Percentiles rank a stretch among this genome's conserved stretches.
Evolutionary conservation across 92 coral and sea anemone species (phyloP).

Genomic region (Palythoa caribaeorum): DNA sequence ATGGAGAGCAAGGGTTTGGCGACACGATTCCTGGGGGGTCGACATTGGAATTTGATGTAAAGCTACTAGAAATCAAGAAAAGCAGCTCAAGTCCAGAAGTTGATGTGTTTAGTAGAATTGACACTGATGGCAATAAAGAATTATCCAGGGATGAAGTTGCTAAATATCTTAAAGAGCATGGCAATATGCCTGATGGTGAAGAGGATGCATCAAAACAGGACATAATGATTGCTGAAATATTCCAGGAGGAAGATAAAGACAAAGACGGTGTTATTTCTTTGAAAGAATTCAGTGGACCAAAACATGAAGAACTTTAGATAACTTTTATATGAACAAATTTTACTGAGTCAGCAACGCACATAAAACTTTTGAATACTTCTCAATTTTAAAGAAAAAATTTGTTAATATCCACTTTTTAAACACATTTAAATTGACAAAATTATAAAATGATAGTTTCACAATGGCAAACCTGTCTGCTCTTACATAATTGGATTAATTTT

Average conservation of each 20-base stretch:
- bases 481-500: no score
- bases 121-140: slow-evolving; percentile 80
- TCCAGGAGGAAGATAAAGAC: slow-evolving; percentile 89
- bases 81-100: slow-evolving; percentile 47
- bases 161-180: slow-evolving; percentile 70
- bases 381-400: no score
- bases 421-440: no score
- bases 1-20: slow-evolving; percentile 85
- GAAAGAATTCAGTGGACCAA: slow-evolving; percentile 90
- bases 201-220: slow-evolving; percentile 71
- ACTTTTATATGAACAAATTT: not conserved
- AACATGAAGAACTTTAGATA: slow-evolving; percentile 73
- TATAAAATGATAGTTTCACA: no score
- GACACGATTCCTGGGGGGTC: slow-evolving; percentile 81
- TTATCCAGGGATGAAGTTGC: slow-evolving; percentile 78
- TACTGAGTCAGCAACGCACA: not conserved
- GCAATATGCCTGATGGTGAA: slow-evolving; percentile 73
- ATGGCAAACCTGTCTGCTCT: no score
- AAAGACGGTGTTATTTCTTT: slow-evolving; percentile 90
- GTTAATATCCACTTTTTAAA: no score
- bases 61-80: slow-evolving; percentile 79
- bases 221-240: slow-evolving; percentile 79
- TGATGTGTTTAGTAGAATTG: slow-evolving; percentile 83
- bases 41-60: slow-evolving; percentile 87
- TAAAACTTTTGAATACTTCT: no score